phyloP scores from a whole-genome alignment of 2,888 invertebrate species.

The Phasia obesa region DNA sequence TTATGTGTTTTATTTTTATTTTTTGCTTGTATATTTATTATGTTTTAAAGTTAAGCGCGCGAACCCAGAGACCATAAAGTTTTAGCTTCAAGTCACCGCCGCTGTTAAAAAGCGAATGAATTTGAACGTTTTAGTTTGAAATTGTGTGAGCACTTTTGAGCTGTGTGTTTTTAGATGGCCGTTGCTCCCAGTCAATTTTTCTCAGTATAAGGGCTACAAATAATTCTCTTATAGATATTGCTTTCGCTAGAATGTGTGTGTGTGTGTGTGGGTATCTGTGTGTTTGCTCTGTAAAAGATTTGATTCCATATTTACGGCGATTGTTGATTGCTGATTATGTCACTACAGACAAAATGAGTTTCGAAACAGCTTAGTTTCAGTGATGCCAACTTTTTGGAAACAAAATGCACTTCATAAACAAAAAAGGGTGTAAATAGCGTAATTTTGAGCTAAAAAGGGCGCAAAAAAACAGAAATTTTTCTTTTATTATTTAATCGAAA shows the following conservation, averaged over 20 bases:
- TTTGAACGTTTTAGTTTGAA: constrained; percentile 36
- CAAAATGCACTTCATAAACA: neutral
- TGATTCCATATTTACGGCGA: constrained; percentile 14
- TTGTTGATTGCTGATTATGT: constrained; percentile 57
- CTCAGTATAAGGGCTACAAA: neutral
- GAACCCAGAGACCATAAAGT: constrained; percentile 8
- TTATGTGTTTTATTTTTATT: constrained; percentile 42
- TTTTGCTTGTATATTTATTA: constrained; percentile 39
- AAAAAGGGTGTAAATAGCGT: too few species aligned
- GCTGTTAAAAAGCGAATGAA: constrained; percentile 78
- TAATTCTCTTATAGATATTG: constrained; percentile 38
- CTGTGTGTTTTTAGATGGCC: constrained; percentile 11
- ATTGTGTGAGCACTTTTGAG: constrained; percentile 35
- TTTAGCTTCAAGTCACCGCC: constrained; percentile 75
- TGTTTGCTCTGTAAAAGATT: neutral
- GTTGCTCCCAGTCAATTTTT: neutral
- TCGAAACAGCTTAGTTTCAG: constrained; percentile 53
- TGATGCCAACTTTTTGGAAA: too few species aligned
- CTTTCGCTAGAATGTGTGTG: neutral
- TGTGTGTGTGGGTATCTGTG: constrained; percentile 2
- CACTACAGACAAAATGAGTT: constrained; percentile 53
- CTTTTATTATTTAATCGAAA: too few species aligned
- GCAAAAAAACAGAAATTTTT: too few species aligned
- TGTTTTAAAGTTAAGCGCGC: constrained; percentile 61
- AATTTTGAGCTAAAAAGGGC: too few species aligned